Percentiles rank a stretch among this genome's conserved stretches.
Conservation (phyloP, 1,140 invertebrate genomes). For the Frieseomelitta varia region DNA sequence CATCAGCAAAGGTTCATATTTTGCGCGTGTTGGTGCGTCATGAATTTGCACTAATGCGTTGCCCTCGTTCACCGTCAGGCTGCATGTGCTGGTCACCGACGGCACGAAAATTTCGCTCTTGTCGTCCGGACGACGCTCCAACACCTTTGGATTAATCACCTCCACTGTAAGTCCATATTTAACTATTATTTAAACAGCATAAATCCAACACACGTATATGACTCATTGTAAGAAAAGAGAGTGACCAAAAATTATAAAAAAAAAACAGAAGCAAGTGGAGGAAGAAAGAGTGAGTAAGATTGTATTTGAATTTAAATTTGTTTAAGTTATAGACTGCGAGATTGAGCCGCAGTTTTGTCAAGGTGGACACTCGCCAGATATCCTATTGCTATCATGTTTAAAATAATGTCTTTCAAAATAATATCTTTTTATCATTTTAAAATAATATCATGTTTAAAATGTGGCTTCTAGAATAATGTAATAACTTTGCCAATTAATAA, state of each 20-base stretch:
- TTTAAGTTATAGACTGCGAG: no score
- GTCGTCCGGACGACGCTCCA: conserved; percentile 81
- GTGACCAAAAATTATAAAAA: background rate
- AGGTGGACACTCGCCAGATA: no score
- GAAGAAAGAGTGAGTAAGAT: background rate
- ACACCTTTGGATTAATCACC: conserved; percentile 84
- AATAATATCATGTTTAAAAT: no score
- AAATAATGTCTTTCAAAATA: no score
- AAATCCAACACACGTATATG: no score
- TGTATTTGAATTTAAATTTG: background rate
- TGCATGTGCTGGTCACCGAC: conserved; percentile 84
- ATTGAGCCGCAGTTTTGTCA: no score
- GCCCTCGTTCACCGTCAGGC: conserved; percentile 84
- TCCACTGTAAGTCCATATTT: conserved; percentile 82
- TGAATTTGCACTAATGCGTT: conserved; percentile 83
- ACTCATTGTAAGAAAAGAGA: background rate
- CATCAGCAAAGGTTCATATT: conserved; percentile 82
- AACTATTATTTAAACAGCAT: background rate
- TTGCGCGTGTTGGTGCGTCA: conserved; percentile 79
- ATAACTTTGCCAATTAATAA: no score
- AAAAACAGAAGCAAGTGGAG: background rate
- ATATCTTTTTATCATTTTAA: no score
- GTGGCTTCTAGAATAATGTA: no score
- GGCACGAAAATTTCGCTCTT: conserved; percentile 84
- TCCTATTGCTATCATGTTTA: no score